phyloP scores from a whole-genome alignment of 2,888 invertebrate species.

The Chelonus formosanus region DNA sequence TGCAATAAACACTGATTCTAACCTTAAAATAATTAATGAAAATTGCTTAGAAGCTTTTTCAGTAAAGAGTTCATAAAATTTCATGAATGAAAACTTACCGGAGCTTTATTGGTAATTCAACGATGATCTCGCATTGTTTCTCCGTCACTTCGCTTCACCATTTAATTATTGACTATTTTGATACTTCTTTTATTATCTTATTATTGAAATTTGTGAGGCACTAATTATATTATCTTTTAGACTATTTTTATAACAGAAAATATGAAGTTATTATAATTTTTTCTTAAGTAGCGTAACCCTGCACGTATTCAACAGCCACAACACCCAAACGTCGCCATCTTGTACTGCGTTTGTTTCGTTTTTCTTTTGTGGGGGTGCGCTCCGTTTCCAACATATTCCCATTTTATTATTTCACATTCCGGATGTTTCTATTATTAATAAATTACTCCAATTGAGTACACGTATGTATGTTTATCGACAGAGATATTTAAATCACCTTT shows the following conservation, averaged over 20 bases:
- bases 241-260: conserved; percentile 3
- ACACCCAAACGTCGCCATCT: conserved; percentile 64
- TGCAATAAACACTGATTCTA: neutral
- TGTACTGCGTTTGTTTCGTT: conserved; percentile 57
- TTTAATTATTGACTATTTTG: conserved; percentile 5
- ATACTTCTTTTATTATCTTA: neutral
- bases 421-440: neutral
- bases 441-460: too few relatives aligned
- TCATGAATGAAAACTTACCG: too few relatives aligned
- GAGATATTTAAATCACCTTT: too few relatives aligned
- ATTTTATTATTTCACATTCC: conserved; percentile 15
- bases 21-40: too few relatives aligned
- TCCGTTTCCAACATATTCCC: conserved; percentile 37
- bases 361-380: conserved; percentile 51
- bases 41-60: too few relatives aligned
- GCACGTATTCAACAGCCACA: conserved; percentile 55
- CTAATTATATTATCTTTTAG: conserved; percentile 20
- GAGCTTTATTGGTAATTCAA: conserved; percentile 33
- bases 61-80: too few relatives aligned
- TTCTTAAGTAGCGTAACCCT: conserved; percentile 37
- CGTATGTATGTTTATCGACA: too few relatives aligned
- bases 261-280: conserved; percentile 14
- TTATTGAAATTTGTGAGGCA: conserved; percentile 16
- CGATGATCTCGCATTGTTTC: conserved; percentile 31
- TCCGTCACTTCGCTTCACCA: conserved; percentile 18